A percentile compares a stretch with the other conserved stretches of the same genome.
Evolutionary conservation across 53 echinoderm and acorn worm species (phyloP).

Genomic region (Crossaster papposus): DNA sequence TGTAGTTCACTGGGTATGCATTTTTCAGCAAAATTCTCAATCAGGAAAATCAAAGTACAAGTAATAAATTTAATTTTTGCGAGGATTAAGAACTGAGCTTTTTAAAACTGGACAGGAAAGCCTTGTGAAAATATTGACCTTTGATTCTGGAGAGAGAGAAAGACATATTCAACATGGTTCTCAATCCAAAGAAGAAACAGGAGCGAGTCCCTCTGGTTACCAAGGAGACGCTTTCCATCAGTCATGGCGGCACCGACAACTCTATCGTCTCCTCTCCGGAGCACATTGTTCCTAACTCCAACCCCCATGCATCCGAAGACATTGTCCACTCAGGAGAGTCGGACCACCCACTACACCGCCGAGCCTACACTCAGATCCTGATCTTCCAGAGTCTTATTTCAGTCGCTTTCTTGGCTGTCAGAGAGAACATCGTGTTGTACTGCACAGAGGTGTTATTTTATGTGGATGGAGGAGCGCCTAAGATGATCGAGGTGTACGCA

Average conservation of each 20-base stretch:
- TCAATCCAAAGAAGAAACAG: constrained; percentile 4
- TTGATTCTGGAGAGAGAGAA: background rate
- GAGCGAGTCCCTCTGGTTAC: constrained; percentile 30
- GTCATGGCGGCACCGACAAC: constrained; percentile 32
- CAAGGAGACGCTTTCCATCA: background rate
- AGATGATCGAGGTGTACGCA: constrained; percentile 72
- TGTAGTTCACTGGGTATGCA: no score
- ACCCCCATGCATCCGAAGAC: background rate
- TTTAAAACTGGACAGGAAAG: background rate
- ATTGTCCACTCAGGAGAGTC: background rate
- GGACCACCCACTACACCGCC: constrained; percentile 27
- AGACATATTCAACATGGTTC: background rate
- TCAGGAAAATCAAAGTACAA: no score
- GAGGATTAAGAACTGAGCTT: background rate
- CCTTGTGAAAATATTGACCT: background rate
- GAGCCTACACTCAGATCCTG: constrained; percentile 59
- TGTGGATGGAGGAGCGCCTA: constrained; percentile 59
- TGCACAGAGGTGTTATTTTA: constrained; percentile 58
- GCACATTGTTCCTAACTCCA: background rate
- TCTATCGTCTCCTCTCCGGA: background rate
- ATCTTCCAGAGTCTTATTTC: constrained; percentile 67
- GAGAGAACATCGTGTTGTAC: constrained; percentile 66
- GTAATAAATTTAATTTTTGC: no score
- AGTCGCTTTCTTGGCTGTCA: constrained; percentile 66
- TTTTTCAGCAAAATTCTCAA: no score